Percentiles rank a stretch among this genome's conserved stretches.
These are phyloP conservation scores for Holcopasites calliopsidis DNA, from an alignment of 1,140 invertebrate species.

Conservation along the genomic window DNA sequence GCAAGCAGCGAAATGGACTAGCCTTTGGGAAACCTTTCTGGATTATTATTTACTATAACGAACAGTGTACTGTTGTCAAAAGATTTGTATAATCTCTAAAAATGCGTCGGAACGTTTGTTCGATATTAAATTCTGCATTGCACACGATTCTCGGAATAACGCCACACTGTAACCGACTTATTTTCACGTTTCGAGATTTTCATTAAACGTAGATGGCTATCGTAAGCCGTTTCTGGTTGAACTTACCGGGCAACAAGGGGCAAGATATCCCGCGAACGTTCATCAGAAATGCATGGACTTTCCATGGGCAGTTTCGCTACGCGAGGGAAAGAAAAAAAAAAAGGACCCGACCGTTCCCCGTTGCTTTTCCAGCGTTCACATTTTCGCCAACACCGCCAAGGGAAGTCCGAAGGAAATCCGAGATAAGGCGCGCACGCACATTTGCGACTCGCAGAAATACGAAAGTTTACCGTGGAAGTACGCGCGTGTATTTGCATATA, in stretches of 20 bases:
- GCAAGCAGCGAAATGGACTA: neutral
- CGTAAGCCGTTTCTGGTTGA: constrained; percentile 54
- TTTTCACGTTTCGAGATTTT: constrained; percentile 65
- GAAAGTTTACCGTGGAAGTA: constrained; percentile 32
- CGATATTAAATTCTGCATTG: too few species aligned
- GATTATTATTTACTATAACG: neutral
- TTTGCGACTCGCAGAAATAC: neutral
- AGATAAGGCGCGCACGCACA: constrained; percentile 68
- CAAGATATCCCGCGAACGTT: constrained; percentile 52
- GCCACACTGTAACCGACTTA: constrained; percentile 48
- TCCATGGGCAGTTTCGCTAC: constrained; percentile 48
- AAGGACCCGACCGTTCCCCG: constrained; percentile 20
- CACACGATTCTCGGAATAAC: neutral
- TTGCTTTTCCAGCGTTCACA: neutral
- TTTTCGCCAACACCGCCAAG: neutral
- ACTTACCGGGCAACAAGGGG: constrained; percentile 21
- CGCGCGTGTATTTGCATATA: constrained; percentile 39
- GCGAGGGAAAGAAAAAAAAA: constrained; percentile 60
- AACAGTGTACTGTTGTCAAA: too few species aligned
- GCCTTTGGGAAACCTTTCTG: neutral
- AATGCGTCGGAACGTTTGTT: too few species aligned
- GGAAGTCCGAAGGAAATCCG: constrained; percentile 72
- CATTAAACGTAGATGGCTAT: constrained; percentile 75
- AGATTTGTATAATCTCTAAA: too few species aligned
- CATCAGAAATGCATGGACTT: constrained; percentile 78